Evolutionary conservation across 2,888 invertebrate genomes (phyloP).

Genomic region (Crossocerus cetratus): DNA sequence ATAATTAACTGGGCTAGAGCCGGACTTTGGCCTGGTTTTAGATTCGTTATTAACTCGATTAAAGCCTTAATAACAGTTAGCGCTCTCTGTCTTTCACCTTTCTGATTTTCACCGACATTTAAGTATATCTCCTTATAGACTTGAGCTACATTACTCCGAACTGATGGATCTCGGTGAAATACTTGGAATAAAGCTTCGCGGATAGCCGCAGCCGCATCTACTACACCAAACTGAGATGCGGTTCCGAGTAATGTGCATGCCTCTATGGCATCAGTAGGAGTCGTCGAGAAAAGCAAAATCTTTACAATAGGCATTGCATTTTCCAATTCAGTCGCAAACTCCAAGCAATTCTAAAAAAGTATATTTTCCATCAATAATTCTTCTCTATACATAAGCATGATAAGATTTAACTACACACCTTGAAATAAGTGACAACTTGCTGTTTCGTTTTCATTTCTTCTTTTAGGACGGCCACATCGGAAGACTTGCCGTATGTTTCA

Average conservation of each 20-base stretch:
- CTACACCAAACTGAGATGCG: slow-evolving; percentile 88
- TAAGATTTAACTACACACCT: slow-evolving; percentile 77
- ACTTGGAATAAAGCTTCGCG: slow-evolving; percentile 71
- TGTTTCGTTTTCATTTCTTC: slow-evolving; percentile 81
- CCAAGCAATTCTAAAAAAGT: slow-evolving; percentile 77
- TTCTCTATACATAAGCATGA: neutral
- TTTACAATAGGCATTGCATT: slow-evolving; percentile 83
- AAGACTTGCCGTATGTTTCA: neutral
- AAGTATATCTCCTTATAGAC: slow-evolving; percentile 72
- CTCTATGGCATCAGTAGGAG: slow-evolving; percentile 89
- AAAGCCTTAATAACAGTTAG: slow-evolving; percentile 62
- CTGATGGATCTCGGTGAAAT: slow-evolving; percentile 70
- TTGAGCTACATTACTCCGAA: slow-evolving; percentile 67
- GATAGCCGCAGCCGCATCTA: slow-evolving; percentile 83
- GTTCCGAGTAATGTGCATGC: slow-evolving; percentile 93
- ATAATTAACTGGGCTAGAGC: slow-evolving; percentile 65
- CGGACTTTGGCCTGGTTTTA: slow-evolving; percentile 69
- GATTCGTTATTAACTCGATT: slow-evolving; percentile 64
- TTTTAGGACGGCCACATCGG: slow-evolving; percentile 75
- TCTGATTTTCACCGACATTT: slow-evolving; percentile 44
- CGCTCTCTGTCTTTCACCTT: slow-evolving; percentile 63
- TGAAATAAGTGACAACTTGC: slow-evolving; percentile 84
- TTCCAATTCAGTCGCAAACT: slow-evolving; percentile 78
- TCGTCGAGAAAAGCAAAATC: slow-evolving; percentile 85
- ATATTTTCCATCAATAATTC: neutral